Percentiles rank a stretch among this genome's conserved stretches.
These are phyloP conservation scores for Riptortus pedestris DNA, from an alignment of 1,140 invertebrate genomes.

Conservation along the genomic window DNA sequence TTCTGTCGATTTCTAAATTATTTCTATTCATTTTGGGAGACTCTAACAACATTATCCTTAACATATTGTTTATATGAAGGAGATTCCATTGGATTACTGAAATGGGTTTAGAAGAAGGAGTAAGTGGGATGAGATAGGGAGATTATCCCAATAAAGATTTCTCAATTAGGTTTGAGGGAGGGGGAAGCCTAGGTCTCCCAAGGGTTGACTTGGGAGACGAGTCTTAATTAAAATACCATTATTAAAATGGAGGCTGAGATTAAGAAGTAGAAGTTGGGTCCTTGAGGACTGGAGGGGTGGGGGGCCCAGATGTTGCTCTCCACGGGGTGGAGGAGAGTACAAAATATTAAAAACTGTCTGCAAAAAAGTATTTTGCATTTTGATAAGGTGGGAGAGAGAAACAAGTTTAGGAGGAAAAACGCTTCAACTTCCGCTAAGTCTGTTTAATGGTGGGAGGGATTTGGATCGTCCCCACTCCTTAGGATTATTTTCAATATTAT, in stretches of 20 bases:
- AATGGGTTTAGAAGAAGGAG: too few species aligned
- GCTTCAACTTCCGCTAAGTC: conserved; percentile 27
- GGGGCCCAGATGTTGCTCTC: conserved; percentile 8
- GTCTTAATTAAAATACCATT: conserved; percentile 30
- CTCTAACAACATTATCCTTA: too few species aligned
- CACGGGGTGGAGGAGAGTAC: not conserved
- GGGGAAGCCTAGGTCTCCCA: conserved; percentile 20
- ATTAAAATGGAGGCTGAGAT: conserved; percentile 28
- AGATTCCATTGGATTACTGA: too few species aligned
- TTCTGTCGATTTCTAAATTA: too few species aligned
- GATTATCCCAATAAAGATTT: conserved; percentile 29
- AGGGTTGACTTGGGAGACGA: conserved; percentile 9
- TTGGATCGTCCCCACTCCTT: not conserved
- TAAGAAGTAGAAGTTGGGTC: conserved; percentile 17
- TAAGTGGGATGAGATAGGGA: conserved; percentile 12
- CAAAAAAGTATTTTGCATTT: conserved; percentile 29
- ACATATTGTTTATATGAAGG: too few species aligned
- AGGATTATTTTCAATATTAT: conserved; percentile 28
- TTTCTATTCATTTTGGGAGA: too few species aligned
- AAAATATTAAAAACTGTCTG: conserved; percentile 29
- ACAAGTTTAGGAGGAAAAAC: conserved; percentile 26
- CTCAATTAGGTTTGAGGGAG: conserved; percentile 22
- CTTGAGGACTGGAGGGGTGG: not conserved
- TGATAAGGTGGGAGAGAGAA: conserved; percentile 29
- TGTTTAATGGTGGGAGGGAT: conserved; percentile 27